These are phyloP conservation scores for Dicerorhinus sumatrensis DNA, from an alignment of 2,113 vertebrate genomes.

Conservation along the genomic window DNA sequence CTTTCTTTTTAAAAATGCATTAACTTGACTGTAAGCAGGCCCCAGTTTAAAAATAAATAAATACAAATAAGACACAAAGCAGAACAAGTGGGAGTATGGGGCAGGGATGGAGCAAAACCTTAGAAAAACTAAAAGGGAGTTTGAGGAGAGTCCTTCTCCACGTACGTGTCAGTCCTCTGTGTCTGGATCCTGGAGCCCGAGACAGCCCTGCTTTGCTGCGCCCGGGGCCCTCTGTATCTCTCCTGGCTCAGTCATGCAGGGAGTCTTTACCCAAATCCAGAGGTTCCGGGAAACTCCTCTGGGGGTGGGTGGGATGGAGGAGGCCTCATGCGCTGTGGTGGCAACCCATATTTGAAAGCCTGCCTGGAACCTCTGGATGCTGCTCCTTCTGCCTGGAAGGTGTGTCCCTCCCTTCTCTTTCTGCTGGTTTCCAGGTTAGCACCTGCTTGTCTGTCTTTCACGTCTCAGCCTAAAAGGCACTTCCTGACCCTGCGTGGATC, in stretches of 20 bases:
- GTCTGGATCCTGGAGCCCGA: background rate
- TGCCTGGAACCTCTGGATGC: background rate
- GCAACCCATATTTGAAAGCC: background rate
- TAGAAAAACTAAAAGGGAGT: background rate
- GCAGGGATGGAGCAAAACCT: background rate
- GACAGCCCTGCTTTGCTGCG: accelerated
- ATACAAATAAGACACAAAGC: slow-evolving; percentile 49
- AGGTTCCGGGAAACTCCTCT: background rate
- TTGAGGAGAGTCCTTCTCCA: background rate
- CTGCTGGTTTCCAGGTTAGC: background rate
- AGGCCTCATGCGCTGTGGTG: background rate
- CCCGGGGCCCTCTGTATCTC: background rate
- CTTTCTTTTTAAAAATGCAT: slow-evolving; percentile 76
- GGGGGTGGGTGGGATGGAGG: background rate
- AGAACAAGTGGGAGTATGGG: background rate
- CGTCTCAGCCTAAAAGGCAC: background rate
- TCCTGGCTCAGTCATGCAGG: background rate
- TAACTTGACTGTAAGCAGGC: slow-evolving; percentile 67
- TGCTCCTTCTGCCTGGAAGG: background rate
- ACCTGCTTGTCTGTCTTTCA: background rate
- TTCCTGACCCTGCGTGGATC: background rate
- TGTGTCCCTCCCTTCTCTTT: background rate
- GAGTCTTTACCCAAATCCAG: background rate
- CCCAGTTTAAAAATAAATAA: slow-evolving; percentile 63
- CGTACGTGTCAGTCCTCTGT: accelerated